Evolutionary conservation across 2,797 vertebrate species (phyloP).

Genomic region (Hapalemur alaotrensis): DNA sequence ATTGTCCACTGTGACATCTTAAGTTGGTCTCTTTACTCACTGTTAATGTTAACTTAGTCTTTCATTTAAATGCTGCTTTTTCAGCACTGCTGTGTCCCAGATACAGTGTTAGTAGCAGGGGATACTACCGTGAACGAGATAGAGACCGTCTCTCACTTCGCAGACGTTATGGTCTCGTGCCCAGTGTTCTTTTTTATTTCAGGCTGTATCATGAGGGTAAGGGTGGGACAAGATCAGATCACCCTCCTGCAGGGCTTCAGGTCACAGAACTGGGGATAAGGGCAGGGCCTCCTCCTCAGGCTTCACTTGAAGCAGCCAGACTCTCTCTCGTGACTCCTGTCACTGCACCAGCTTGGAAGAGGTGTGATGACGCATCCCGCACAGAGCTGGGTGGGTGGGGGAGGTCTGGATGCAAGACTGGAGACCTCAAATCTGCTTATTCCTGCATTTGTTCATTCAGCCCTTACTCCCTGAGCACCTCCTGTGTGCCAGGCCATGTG

Average conservation of each 20-base stretch:
- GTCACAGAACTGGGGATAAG: background rate
- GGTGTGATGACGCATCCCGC: background rate
- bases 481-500: background rate
- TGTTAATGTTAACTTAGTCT: background rate
- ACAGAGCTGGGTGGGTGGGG: background rate
- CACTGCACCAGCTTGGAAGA: background rate
- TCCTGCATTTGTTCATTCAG: background rate
- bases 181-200: background rate
- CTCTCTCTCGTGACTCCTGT: fast-evolving
- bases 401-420: background rate
- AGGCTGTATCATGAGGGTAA: background rate
- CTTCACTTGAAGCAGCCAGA: background rate
- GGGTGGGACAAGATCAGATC: background rate
- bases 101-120: background rate
- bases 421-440: background rate
- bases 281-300: background rate
- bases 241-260: background rate
- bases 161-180: background rate
- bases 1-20: background rate
- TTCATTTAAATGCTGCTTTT: background rate
- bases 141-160: background rate
- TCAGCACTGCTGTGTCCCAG: background rate
- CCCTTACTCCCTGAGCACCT: background rate
- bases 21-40: background rate
- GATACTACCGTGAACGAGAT: background rate